Conservation (phyloP, 2,113 vertebrate species). For the Notarius lentiginosus region DNA sequence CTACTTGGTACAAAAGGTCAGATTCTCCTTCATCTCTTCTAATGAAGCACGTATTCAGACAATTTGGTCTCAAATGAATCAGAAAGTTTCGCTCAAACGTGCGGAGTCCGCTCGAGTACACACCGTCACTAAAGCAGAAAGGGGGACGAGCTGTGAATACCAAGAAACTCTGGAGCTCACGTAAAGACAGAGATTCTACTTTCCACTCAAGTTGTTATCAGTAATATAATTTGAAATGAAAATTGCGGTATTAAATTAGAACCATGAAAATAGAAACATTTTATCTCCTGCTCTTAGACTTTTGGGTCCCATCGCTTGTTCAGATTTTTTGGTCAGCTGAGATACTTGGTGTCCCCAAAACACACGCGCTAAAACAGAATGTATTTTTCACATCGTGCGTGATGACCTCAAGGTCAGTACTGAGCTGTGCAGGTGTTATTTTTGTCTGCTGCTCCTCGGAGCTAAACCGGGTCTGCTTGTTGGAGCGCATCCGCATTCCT, state of each 20-base stretch:
- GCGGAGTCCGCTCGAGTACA: background rate
- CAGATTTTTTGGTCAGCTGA: background rate
- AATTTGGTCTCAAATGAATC: background rate
- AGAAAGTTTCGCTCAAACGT: background rate
- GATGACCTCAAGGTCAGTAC: constrained; percentile 6
- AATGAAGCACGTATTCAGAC: too few relatives aligned
- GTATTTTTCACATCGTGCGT: background rate
- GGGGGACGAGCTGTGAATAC: background rate
- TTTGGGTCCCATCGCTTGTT: background rate
- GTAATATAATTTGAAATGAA: background rate
- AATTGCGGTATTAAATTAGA: background rate
- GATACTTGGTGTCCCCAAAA: background rate
- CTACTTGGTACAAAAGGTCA: background rate
- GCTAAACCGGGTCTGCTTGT: constrained; percentile 6
- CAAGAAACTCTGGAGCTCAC: background rate
- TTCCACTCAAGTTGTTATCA: too few relatives aligned
- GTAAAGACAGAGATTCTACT: background rate
- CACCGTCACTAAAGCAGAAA: background rate
- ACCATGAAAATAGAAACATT: background rate
- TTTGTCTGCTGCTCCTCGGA: background rate
- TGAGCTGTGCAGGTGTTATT: background rate
- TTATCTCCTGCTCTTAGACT: background rate
- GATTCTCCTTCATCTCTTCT: background rate
- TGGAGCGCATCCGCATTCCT: background rate
- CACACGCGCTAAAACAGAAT: constrained; percentile 4